Percentiles rank a stretch among this genome's conserved stretches.
phyloP scores from a whole-genome alignment of 1,140 invertebrate species.

The Lasioglossum albipes region DNA sequence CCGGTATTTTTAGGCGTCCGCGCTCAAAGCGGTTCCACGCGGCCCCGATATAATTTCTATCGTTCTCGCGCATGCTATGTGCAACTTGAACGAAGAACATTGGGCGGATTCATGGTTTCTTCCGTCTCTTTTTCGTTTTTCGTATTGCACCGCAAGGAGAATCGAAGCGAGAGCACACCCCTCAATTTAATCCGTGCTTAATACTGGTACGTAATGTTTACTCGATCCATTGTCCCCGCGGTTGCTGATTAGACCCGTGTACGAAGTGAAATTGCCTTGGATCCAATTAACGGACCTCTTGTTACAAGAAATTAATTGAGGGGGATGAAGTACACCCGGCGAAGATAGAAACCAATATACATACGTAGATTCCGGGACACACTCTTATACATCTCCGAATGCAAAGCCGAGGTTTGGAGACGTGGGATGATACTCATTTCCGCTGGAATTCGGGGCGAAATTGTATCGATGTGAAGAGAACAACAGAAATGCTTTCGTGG shows the following conservation, averaged over 20 bases:
- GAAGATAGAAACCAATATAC: neutral
- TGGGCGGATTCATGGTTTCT: neutral
- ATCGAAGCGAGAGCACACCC: neutral
- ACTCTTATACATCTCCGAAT: neutral
- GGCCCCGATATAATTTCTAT: neutral
- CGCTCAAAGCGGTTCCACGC: neutral
- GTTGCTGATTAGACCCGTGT: slow-evolving; percentile 9
- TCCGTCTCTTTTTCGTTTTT: neutral
- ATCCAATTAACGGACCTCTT: neutral
- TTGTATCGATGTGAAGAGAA: neutral
- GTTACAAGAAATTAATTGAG: slow-evolving; percentile 15
- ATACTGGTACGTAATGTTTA: neutral
- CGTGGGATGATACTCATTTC: neutral
- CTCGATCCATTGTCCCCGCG: neutral
- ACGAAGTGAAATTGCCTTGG: slow-evolving; percentile 4
- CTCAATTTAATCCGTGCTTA: neutral
- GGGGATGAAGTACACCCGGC: neutral
- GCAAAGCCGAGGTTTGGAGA: neutral
- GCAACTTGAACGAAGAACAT: neutral
- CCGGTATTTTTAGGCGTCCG: neutral
- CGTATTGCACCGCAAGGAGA: neutral
- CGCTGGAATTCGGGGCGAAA: neutral
- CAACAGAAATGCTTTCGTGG: neutral
- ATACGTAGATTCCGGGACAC: too few relatives aligned
- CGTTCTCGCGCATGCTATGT: too few relatives aligned